These are phyloP conservation scores for Hyperoplus lanceolatus DNA, from an alignment of 2,797 vertebrate species.

Conservation along the genomic window DNA sequence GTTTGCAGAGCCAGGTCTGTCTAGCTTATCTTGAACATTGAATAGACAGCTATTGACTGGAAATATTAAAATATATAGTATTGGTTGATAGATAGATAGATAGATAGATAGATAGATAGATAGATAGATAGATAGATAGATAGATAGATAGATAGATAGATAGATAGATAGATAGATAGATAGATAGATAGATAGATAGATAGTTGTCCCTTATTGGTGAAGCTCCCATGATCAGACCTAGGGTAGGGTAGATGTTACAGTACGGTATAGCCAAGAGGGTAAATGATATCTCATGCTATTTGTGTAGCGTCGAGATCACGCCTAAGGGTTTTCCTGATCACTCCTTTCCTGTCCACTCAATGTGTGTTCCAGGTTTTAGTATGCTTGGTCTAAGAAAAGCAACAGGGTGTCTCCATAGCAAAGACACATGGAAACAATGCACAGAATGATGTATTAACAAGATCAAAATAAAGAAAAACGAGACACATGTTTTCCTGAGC, in stretches of 20 bases:
- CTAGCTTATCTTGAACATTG: not conserved
- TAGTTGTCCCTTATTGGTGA: too few species aligned
- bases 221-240: too few species aligned
- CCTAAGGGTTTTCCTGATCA: constrained; percentile 33
- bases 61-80: not conserved
- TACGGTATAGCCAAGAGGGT: not conserved
- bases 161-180: too few species aligned
- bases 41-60: not conserved
- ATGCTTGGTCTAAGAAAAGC: not conserved
- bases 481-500: not conserved
- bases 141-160: too few species aligned
- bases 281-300: not conserved
- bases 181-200: too few species aligned
- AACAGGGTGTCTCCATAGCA: not conserved
- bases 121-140: too few species aligned
- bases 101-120: too few species aligned
- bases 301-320: constrained; percentile 4
- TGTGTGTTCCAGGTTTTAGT: constrained; percentile 17
- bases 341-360: constrained; percentile 29
- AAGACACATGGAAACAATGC: constrained; percentile 21
- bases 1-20: not conserved
- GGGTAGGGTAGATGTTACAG: not conserved
- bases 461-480: not conserved
- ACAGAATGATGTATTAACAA: constrained; percentile 19
- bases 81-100: too few species aligned